Evolutionary conservation across 2,888 invertebrate species (phyloP).

Genomic region (Adelphocoris suturalis): DNA sequence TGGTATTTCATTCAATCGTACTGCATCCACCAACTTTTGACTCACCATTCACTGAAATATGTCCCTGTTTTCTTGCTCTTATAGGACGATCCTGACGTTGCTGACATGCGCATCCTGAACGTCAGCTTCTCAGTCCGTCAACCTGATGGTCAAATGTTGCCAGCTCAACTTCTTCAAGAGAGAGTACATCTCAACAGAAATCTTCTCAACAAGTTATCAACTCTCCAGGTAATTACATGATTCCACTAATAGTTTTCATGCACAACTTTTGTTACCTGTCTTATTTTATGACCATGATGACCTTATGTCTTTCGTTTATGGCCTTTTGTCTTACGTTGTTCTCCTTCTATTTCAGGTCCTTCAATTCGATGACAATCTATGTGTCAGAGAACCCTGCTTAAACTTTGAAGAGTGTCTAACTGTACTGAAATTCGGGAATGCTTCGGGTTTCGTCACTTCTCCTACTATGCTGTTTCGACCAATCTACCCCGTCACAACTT

Average conservation of each 20-base stretch:
- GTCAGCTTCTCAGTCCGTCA: constrained; percentile 94
- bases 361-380: constrained; percentile 97
- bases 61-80: background rate
- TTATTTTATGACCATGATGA: too few species aligned
- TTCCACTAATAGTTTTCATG: too few species aligned
- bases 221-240: constrained; percentile 85
- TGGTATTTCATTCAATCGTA: too few species aligned
- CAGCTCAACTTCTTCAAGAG: constrained; percentile 94
- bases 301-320: too few species aligned
- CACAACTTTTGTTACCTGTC: too few species aligned
- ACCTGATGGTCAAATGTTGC: constrained; percentile 90
- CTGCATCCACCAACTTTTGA: too few species aligned
- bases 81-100: constrained; percentile 92
- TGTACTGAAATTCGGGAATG: constrained; percentile 94
- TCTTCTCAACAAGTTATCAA: constrained; percentile 91
- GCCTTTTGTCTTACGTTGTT: too few species aligned
- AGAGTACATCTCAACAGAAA: constrained; percentile 95
- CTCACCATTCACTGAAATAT: too few species aligned
- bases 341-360: constrained; percentile 82
- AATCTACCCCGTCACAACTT: constrained; percentile 95
- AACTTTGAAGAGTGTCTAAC: constrained; percentile 96
- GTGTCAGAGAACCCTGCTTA: constrained; percentile 95
- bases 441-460: constrained; percentile 92
- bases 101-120: constrained; percentile 90
- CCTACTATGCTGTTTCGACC: constrained; percentile 95